Evolutionary conservation across 2,113 vertebrate species (phyloP), one percentile per base, ranked within the genome.

Genomic region (Excalfactoria chinensis): DNA sequence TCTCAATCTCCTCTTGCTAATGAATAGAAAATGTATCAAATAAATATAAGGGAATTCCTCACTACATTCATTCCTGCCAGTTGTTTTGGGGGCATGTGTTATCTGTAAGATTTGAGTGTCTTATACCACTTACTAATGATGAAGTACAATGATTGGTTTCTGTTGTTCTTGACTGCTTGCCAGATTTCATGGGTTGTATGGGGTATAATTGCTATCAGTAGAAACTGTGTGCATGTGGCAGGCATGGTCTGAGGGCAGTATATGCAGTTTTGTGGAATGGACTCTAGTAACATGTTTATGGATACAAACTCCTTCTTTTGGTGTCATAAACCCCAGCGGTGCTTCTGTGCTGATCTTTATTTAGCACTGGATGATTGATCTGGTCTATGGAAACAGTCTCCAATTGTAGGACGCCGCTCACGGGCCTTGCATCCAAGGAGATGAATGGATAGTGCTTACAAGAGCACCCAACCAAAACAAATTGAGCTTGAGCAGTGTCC

Each of bases 401-500:
- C 41, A 35, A 6, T 16, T 5, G 1, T 22, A 64, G 69, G n/a
- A 59, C 53, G 53, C 18, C 44, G 48, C 30, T 35, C 25, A 23
- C 59, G 37, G 43, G 44, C 40, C 19, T 46, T 71, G 22, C 59
- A 19, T 62, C 48, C 43, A 35, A 84, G 28, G 9, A 64, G 43
- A 26, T 26, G 30, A 3, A 41, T 68, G 88, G 48, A 74, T 66
- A 53, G 48, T 62, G 35, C 55, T 89, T 88, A 63, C 19, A 63
- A 76, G 67, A 95, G 75, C 44, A n/a, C 22, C 5, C 40, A 62
- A 80, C 71, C 74, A 41, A 78, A 95, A 82, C 6, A 67, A 82
- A 85, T 71, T 60, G 56, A 90, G 64, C 86, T 88, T 44, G 17
- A 43, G 46, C 48, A 76, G 56, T 77, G 85, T 83, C 89, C 85